A percentile compares a stretch with the other conserved stretches of the same genome.
phyloP scores from a whole-genome alignment of 2,113 vertebrate genomes.

The Plotosus lineatus region DNA sequence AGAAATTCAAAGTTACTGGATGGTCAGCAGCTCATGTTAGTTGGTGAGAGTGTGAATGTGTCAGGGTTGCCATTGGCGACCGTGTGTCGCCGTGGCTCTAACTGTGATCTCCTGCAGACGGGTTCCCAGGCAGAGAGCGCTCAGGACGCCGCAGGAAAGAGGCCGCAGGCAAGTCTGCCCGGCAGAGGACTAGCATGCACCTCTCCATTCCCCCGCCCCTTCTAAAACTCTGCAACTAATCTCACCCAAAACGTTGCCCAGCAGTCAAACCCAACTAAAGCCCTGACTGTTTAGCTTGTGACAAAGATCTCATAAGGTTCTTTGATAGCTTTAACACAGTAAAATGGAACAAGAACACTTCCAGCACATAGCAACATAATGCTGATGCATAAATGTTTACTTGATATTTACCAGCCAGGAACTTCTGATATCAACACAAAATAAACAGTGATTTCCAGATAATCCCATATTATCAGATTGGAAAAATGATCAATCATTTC shows the following conservation, averaged over 20 bases:
- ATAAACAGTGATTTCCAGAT: not conserved
- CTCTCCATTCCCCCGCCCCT: constrained; percentile 43
- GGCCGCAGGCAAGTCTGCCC: constrained; percentile 76
- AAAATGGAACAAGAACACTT: not conserved
- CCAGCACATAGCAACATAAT: constrained; percentile 26
- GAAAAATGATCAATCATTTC: not conserved
- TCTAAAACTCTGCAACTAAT: constrained; percentile 40
- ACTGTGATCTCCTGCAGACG: constrained; percentile 73
- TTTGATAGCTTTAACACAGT: constrained; percentile 27
- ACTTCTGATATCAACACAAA: not conserved
- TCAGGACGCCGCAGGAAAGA: constrained; percentile 76
- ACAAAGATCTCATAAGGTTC: constrained; percentile 45
- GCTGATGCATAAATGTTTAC: not conserved
- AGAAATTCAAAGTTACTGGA: not conserved
- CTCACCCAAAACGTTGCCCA: constrained; percentile 29
- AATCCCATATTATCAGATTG: not conserved
- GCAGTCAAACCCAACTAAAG: constrained; percentile 10
- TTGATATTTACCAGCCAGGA: not conserved
- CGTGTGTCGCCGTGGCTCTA: constrained; percentile 66
- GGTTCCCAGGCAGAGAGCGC: constrained; percentile 71
- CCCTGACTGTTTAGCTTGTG: constrained; percentile 1
- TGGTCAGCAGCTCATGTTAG: constrained; percentile 19
- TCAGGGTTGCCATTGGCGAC: constrained; percentile 48
- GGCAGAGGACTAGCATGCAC: constrained; percentile 67
- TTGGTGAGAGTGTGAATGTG: constrained; percentile 32